Base-by-base conservation (phyloP, 2,113 vertebrate species). In the Promerops cafer region DNA sequence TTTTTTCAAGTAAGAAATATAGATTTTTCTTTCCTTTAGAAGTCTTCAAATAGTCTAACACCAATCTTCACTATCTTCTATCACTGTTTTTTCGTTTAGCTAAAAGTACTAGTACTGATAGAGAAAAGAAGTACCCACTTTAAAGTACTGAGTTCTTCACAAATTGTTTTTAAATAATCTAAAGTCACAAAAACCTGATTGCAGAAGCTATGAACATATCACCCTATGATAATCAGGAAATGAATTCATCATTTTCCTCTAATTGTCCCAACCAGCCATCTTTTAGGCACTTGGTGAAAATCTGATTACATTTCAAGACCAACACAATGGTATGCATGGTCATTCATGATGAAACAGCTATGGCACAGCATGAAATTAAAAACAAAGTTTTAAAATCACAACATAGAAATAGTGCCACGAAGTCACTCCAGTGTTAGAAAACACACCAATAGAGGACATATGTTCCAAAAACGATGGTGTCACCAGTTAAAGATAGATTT, bases 301-400 rank as follows among this genome's bases (percentile, higher is more conserved):
- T 27, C 40, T 61, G 54, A 85, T 45, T 77, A 35, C 24, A 45
- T 66, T 94, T 84, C 39, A 61, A 93, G 63, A 80, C 24, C 28
- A 88, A 57, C 37, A 40, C 31, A 88, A 65, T 42, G 17, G 49
- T 33, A n/a, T 1, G 5, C 39, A 11, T 19, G 39, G 50, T 83
- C 24, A 63, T 64, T 74, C 50, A 60, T 9, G 40, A 85, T 10
- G 42, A 74, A 93, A 80, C 74, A 44, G 45, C 22, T 24, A 65
- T 0, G 0, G 37, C 5, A 44, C 16, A 66, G 12, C 15, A 63
- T 39, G 26, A 72, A 83, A 56, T 39, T 2, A 22, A 63, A 49
- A 54, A 50, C 44, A 13, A 27, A 9, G 9, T 16, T 47, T 72
- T 45, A 45, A 88, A 87, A 85, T 83, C 53, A 44, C 13, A 57